phyloP scores from a whole-genome alignment of 2,888 invertebrate species.

The Hydraecia micacea region DNA sequence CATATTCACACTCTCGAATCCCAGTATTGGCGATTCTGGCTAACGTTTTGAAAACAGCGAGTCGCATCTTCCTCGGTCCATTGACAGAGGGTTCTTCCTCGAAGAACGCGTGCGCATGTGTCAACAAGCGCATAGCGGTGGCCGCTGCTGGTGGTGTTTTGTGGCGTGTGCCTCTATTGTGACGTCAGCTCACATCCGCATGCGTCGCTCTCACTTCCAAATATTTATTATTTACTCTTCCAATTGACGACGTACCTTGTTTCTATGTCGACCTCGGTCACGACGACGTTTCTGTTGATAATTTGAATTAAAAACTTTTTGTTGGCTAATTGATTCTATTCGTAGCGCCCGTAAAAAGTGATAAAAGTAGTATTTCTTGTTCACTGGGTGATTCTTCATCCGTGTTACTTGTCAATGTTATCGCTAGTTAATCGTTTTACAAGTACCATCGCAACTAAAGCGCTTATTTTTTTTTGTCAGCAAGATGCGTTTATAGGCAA shows the following conservation, averaged over 20 bases:
- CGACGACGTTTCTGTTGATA: slow-evolving; percentile 45
- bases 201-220: slow-evolving; percentile 76
- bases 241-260: slow-evolving; percentile 72
- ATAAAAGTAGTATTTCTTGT: slow-evolving; percentile 65
- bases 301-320: slow-evolving; percentile 56
- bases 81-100: slow-evolving; percentile 78
- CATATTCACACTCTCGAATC: slow-evolving; percentile 49
- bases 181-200: slow-evolving; percentile 75
- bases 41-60: slow-evolving; percentile 81
- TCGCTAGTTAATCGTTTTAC: slow-evolving; percentile 57
- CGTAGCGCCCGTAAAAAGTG: slow-evolving; percentile 47
- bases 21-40: slow-evolving; percentile 67
- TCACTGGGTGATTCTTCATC: slow-evolving; percentile 62
- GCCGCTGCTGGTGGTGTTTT: slow-evolving; percentile 34
- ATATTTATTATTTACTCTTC: slow-evolving; percentile 80
- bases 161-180: slow-evolving; percentile 73
- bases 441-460: slow-evolving; percentile 49
- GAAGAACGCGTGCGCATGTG: slow-evolving; percentile 84
- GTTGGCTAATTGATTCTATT: slow-evolving; percentile 57
- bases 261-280: slow-evolving; percentile 59
- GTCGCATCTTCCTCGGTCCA: slow-evolving; percentile 75
- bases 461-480: slow-evolving; percentile 45
- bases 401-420: slow-evolving; percentile 71
- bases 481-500: slow-evolving; percentile 42
- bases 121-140: slow-evolving; percentile 72